Conservation (phyloP, 2,113 vertebrate species). For the Laticauda laticaudata region DNA sequence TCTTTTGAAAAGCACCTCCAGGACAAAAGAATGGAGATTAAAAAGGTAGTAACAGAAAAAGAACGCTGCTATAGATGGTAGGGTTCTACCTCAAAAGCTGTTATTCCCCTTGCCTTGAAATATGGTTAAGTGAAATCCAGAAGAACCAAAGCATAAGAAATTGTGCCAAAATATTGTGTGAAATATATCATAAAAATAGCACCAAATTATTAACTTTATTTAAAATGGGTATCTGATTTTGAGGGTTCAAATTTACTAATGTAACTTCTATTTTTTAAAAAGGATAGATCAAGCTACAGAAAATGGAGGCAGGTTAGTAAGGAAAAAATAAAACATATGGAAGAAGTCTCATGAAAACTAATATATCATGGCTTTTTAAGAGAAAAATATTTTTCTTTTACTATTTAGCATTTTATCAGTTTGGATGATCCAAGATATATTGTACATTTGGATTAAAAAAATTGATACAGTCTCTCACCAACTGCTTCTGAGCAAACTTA, state of each 20-base stretch:
- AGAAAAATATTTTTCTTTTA: background rate
- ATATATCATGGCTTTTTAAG: background rate
- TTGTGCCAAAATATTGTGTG: background rate
- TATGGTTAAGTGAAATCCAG: constrained; percentile 28
- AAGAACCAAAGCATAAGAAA: constrained; percentile 43
- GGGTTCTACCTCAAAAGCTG: background rate
- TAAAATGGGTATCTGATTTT: background rate
- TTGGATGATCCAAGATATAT: background rate
- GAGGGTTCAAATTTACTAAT: background rate
- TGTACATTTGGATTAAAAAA: background rate
- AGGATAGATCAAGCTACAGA: background rate
- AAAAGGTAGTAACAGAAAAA: constrained; percentile 18
- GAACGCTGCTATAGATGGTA: background rate
- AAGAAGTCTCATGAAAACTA: background rate
- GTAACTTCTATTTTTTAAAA: background rate
- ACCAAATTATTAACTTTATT: background rate
- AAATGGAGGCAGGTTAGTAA: background rate
- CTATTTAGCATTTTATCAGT: background rate
- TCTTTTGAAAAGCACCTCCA: background rate
- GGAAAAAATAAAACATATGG: background rate
- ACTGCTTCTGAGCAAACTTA: background rate
- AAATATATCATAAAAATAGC: background rate
- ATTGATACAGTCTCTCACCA: background rate
- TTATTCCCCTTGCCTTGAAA: constrained; percentile 18
- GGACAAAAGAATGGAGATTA: background rate